A percentile compares a stretch with the other conserved stretches of the same genome.
Conservation (phyloP, 2,113 vertebrate species). For the Chaenogobius annularis region DNA sequence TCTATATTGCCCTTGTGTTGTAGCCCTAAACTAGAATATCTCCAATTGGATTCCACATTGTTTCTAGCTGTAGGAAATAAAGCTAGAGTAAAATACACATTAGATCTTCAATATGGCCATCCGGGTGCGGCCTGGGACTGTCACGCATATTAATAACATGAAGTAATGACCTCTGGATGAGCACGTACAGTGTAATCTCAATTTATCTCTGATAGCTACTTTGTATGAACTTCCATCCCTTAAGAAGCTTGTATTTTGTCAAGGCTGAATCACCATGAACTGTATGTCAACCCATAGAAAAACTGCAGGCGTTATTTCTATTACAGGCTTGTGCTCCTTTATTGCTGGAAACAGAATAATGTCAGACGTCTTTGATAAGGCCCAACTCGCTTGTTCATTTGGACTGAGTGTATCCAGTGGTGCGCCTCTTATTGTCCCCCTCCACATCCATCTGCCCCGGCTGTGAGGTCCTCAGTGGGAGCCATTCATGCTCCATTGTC, state of each 20-base stretch:
- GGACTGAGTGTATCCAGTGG: constrained; percentile 20
- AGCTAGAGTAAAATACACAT: too few relatives aligned
- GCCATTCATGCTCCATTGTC: constrained; percentile 41
- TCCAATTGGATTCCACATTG: too few relatives aligned
- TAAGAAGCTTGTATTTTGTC: constrained; percentile 40
- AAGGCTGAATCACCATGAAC: constrained; percentile 43
- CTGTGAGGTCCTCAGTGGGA: constrained; percentile 37
- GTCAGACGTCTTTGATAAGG: constrained; percentile 35
- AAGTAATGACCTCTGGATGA: background rate
- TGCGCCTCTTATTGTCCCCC: constrained; percentile 6
- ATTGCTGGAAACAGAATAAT: constrained; percentile 17
- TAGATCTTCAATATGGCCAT: too few relatives aligned
- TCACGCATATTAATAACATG: too few relatives aligned
- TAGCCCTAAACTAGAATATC: too few relatives aligned
- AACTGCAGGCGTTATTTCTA: constrained; percentile 23
- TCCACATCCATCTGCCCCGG: constrained; percentile 12
- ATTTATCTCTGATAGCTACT: background rate
- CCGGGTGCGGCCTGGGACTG: too few relatives aligned
- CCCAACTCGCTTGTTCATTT: constrained; percentile 9
- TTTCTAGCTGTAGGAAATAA: too few relatives aligned
- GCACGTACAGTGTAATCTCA: background rate
- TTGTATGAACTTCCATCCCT: background rate
- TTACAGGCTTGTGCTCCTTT: constrained; percentile 13
- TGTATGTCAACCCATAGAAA: constrained; percentile 31
- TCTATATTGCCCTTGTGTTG: too few relatives aligned